Evolutionary conservation across 2,113 vertebrate species (phyloP).

Genomic region (Siniperca chuatsi): DNA sequence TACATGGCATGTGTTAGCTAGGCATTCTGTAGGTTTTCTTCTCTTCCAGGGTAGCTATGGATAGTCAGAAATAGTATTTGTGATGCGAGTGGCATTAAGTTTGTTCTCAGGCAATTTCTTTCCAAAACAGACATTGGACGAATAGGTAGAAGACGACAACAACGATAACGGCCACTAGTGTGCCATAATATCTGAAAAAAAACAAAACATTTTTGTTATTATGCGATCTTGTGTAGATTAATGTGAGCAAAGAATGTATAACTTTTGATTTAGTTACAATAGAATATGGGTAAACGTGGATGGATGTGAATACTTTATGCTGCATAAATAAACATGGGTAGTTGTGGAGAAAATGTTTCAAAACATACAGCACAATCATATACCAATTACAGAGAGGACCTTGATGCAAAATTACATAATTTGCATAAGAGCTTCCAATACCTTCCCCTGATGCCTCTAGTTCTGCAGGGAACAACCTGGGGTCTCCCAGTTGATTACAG

Average conservation of each 20-base stretch:
- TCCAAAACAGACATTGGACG: background rate
- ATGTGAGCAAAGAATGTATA: background rate
- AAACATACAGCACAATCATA: slow-evolving; percentile 26
- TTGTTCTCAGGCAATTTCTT: background rate
- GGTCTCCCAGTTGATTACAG: slow-evolving; percentile 56
- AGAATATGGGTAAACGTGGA: background rate
- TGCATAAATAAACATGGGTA: slow-evolving; percentile 25
- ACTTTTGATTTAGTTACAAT: background rate
- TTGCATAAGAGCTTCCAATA: slow-evolving; percentile 40
- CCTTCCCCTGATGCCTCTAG: slow-evolving; percentile 14
- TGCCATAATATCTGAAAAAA: background rate
- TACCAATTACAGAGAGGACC: slow-evolving; percentile 35
- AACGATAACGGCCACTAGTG: background rate
- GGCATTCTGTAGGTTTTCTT: background rate
- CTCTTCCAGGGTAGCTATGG: background rate
- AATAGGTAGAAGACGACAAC: background rate
- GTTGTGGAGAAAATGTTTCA: slow-evolving; percentile 19
- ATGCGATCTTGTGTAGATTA: background rate
- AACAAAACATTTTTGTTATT: background rate
- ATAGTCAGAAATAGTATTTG: background rate
- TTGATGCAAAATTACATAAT: slow-evolving; percentile 31
- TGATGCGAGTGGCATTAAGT: background rate
- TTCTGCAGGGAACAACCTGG: slow-evolving; percentile 24
- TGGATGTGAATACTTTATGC: background rate
- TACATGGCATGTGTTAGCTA: background rate